Conservation (phyloP, 2,797 vertebrate genomes). For the Crax fasciolata region DNA sequence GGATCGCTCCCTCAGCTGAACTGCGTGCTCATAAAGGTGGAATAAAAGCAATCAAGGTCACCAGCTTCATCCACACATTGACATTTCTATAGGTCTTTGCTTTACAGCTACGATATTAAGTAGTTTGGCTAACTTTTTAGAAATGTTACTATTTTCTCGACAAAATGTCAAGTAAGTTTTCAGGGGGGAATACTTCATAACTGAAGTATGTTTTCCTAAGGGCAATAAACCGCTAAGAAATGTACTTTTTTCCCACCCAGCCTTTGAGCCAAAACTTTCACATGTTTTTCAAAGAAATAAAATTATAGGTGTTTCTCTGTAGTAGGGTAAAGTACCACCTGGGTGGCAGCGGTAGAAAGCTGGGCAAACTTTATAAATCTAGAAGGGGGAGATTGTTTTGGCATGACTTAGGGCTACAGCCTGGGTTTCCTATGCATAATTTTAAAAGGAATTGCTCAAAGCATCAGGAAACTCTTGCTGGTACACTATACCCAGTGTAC, state of each 20-base stretch:
- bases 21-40: not conserved
- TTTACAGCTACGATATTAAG: slow-evolving; percentile 67
- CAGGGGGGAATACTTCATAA: slow-evolving; percentile 81
- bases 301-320: slow-evolving; percentile 73
- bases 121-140: slow-evolving; percentile 69
- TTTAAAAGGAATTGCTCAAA: slow-evolving; percentile 65
- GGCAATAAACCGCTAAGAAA: slow-evolving; percentile 75
- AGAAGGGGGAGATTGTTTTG: slow-evolving; percentile 53
- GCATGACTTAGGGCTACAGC: slow-evolving; percentile 33
- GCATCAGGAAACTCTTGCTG: slow-evolving; percentile 27
- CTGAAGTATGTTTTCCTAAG: slow-evolving; percentile 79
- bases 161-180: slow-evolving; percentile 80
- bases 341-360: slow-evolving; percentile 68
- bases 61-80: slow-evolving; percentile 19
- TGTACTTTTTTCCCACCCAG: slow-evolving; percentile 57
- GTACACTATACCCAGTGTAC: slow-evolving; percentile 2
- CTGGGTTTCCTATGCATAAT: slow-evolving; percentile 60
- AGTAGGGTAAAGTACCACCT: slow-evolving; percentile 67
- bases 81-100: slow-evolving; percentile 65
- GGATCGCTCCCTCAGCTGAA: not conserved
- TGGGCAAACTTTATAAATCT: slow-evolving; percentile 61
- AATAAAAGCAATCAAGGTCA: not conserved
- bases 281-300: slow-evolving; percentile 77
- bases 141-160: slow-evolving; percentile 79
- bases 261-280: slow-evolving; percentile 74